Conservation (phyloP, 2,888 invertebrate species). For the Tiphia femorata region DNA sequence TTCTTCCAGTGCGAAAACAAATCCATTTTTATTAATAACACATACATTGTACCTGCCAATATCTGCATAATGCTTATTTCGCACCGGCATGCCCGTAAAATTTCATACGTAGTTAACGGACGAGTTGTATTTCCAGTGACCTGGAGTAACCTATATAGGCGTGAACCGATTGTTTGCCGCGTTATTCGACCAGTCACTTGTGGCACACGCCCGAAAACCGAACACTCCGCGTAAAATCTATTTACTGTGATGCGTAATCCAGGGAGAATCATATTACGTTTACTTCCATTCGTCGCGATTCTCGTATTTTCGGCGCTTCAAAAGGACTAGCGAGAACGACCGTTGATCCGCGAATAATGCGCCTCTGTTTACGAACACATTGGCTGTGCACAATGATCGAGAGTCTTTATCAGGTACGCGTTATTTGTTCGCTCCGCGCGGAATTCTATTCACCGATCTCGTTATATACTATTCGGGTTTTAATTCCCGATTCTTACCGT, state of each 20-base stretch:
- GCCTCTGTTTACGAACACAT: not conserved
- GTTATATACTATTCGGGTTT: not conserved
- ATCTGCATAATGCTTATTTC: no score
- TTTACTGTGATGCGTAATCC: slow-evolving; percentile 1
- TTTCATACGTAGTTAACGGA: not conserved
- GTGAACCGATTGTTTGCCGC: not conserved
- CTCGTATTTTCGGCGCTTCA: not conserved
- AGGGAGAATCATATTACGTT: no score
- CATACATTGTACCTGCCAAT: no score
- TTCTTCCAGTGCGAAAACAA: no score
- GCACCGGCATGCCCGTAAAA: no score
- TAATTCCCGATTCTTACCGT: not conserved
- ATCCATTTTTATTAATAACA: no score
- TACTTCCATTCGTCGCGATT: not conserved
- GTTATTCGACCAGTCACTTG: not conserved
- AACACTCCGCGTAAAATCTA: not conserved
- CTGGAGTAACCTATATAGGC: no score
- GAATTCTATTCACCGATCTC: no score
- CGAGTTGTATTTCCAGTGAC: no score
- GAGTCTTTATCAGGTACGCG: no score
- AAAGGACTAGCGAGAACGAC: not conserved
- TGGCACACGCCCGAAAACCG: not conserved
- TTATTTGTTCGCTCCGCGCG: no score
- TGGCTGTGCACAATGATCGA: no score
- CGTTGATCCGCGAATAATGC: not conserved